phyloP scores from a whole-genome alignment of 2,797 vertebrate species.

The Glyptemys insculpta region DNA sequence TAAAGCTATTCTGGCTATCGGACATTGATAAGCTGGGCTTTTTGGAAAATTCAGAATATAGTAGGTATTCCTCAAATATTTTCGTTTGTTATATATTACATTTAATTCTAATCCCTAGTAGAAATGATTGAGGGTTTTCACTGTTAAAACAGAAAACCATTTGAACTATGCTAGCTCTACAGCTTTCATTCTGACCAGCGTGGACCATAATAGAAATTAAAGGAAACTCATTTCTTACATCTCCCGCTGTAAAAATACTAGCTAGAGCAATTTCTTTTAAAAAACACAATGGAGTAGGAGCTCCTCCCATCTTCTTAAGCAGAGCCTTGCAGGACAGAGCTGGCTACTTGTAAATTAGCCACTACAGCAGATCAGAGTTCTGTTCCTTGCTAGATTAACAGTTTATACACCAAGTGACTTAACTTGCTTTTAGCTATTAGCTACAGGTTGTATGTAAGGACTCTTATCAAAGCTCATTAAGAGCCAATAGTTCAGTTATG shows the following conservation, averaged over 20 bases:
- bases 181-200: not conserved
- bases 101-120: not conserved
- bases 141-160: not conserved
- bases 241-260: not conserved
- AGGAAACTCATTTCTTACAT: not conserved
- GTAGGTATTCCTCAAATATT: not conserved
- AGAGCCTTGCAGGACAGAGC: not conserved
- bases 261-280: not conserved
- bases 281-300: not conserved
- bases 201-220: not conserved
- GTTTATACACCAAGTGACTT: not conserved
- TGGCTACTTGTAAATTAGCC: not conserved
- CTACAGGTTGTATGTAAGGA: not conserved
- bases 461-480: not conserved
- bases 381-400: not conserved
- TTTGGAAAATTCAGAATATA: not conserved
- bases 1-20: not conserved
- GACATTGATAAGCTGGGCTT: not conserved
- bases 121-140: not conserved
- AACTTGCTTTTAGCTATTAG: not conserved
- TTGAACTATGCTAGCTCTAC: not conserved
- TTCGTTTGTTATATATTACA: not conserved
- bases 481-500: not conserved
- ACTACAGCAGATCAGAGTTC: not conserved
- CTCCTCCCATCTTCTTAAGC: not conserved